Conservation (phyloP, 2,797 vertebrate species). For the Phoeniculus purpureus region DNA sequence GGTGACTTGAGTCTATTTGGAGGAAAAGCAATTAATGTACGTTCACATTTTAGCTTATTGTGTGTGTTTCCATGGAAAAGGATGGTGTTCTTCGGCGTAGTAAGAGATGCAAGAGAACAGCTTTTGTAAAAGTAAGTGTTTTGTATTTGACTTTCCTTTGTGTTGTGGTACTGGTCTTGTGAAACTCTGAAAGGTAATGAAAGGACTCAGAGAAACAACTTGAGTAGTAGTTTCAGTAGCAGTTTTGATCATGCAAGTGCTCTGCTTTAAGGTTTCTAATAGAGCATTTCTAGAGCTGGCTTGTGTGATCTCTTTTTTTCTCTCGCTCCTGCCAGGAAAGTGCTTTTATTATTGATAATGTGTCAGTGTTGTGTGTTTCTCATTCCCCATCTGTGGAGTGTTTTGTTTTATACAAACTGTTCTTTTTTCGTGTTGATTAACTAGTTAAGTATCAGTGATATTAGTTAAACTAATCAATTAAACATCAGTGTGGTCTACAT, state of each 20-base stretch:
- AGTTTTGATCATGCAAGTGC: not conserved
- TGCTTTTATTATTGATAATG: not conserved
- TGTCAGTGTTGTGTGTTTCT: not conserved
- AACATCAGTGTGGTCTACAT: too few relatives aligned
- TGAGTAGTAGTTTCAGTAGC: not conserved
- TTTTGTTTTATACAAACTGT: not conserved
- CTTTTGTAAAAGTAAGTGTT: not conserved
- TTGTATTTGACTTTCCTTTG: not conserved
- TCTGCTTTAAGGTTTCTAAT: not conserved
- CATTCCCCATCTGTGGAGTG: not conserved
- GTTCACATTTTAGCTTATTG: too few relatives aligned
- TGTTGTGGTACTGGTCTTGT: not conserved
- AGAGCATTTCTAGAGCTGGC: not conserved
- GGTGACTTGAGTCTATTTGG: not conserved
- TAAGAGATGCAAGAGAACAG: not conserved
- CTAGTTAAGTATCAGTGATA: not conserved
- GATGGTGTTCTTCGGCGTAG: not conserved
- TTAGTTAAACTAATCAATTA: too few relatives aligned
- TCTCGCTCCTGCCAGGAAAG: rapidly evolving
- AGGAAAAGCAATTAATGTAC: not conserved
- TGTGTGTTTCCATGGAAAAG: not conserved
- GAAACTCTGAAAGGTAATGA: not conserved
- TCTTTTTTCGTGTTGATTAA: not conserved
- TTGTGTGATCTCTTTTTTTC: not conserved
- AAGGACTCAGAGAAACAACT: not conserved